phyloP scores from a whole-genome alignment of 2,113 vertebrate genomes.

The Arizona elegans region DNA sequence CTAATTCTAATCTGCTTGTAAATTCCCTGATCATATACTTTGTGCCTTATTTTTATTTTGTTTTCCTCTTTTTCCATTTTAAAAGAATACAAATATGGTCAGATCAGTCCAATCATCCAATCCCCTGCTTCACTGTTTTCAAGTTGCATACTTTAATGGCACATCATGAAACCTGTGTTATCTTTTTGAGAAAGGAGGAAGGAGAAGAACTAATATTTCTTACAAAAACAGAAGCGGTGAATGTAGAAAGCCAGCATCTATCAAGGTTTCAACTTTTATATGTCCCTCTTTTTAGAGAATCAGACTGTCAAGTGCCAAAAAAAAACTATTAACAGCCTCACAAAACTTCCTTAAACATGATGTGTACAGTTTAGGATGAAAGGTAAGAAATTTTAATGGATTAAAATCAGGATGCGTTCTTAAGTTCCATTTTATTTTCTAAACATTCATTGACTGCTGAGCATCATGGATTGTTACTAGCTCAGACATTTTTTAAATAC shows the following conservation, averaged over 20 bases:
- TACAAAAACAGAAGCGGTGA: slow-evolving; percentile 47
- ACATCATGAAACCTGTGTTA: background rate
- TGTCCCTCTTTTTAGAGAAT: slow-evolving; percentile 28
- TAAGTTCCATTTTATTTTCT: slow-evolving; percentile 65
- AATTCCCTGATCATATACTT: background rate
- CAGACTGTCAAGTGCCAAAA: slow-evolving; percentile 58
- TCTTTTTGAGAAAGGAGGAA: background rate
- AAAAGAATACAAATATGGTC: background rate
- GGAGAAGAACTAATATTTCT: slow-evolving; percentile 31
- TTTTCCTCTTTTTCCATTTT: background rate
- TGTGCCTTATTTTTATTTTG: background rate
- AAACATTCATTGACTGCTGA: slow-evolving; percentile 61
- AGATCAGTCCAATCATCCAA: slow-evolving; percentile 20
- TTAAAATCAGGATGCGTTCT: slow-evolving; percentile 66
- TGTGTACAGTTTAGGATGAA: slow-evolving; percentile 67
- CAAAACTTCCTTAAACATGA: slow-evolving; percentile 66
- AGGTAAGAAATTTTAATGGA: slow-evolving; percentile 59
- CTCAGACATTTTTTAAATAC: slow-evolving; percentile 75
- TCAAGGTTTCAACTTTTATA: slow-evolving; percentile 59
- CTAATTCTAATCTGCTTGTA: background rate
- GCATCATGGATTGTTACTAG: slow-evolving; percentile 66
- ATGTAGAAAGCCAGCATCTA: slow-evolving; percentile 52
- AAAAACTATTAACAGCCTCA: slow-evolving; percentile 60
- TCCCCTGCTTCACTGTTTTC: slow-evolving; percentile 47
- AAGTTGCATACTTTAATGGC: background rate